Evolutionary conservation across 1,140 invertebrate genomes (phyloP), one percentile per base, ranked within the genome.

Genomic region (Gonatopus flavifemur): DNA sequence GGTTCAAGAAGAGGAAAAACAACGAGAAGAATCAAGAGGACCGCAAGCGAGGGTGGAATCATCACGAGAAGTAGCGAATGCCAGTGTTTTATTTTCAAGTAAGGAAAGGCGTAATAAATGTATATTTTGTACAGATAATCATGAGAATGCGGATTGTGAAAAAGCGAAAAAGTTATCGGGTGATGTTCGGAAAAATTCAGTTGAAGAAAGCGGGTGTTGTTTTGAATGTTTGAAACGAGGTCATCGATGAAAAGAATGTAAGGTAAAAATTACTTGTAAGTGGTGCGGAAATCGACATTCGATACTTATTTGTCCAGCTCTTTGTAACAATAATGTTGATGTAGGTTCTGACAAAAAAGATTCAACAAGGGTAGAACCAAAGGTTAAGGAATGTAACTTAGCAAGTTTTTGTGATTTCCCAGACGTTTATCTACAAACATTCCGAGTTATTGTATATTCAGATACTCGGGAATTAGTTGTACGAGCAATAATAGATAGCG

Each of bases 361-460:
- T 3, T 24, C 24, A 38, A 46, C 41, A 49, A 47, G n/a, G 10
- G 15, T 8, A 20, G 19, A 12, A 22, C 30, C 9, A n/a, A n/a
- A n/a, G n/a, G n/a, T n/a, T n/a, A n/a, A n/a, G n/a, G 54, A 57
- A 19, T 36, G 52, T 1, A 55, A 43, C 45, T 30, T 55, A 13
- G 40, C 49, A 8, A 52, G 9, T 48, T 50, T 59, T 33, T 49
- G 39, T 45, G 20, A 32, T 43, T 41, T 33, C 12, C 57, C 35
- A 0, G 48, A 57, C 0, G 54, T 63, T 15, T 49, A 20, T 55
- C 53, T 63, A 20, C 55, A 60, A 43, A 60, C 55, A 0, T 22
- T 60, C 9, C 28, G 43, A 3, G 50, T 61, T 10, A 38, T 32
- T 30, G 13, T 50, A n/a, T 65, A 54, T 40, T 59, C 57, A 0